Evolutionary conservation across 1,140 invertebrate genomes (phyloP), one percentile per base, ranked within the genome.

Genomic region (Agrypnia vestita): DNA sequence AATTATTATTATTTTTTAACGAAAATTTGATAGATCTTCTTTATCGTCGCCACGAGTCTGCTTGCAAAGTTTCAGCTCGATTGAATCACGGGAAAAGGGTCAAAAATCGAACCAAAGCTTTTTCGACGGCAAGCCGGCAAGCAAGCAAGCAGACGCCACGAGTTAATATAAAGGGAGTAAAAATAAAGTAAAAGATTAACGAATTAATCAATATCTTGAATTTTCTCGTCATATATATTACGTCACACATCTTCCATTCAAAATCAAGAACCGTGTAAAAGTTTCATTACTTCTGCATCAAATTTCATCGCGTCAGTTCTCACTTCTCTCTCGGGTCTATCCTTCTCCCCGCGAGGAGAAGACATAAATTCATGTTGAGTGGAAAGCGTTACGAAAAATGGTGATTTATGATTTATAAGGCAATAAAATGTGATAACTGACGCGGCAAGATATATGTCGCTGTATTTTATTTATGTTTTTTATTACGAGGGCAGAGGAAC

Each of bases 351-450:
- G 49, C 11, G 49, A 13, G 49, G 64, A 69, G 44, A 47, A 69
- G 17, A 47, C 77, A 79, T 79, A 79, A 79, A 79, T 79, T 53
- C 47, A 73, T 12, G 53, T 19, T 61, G 67, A 49, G 35, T 51
- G 67, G 46, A 62, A 61, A 79, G 62, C 25, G 46, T 49, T 35
- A 79, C 77, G 59, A 67, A 79, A 79, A 79, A 79, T 79, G 71
- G 67, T 79, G 72, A 79, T 79, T 79, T 79, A 79, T 79, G 77
- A 79, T 72, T 72, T 72, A 79, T 79, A 64, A 46, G 77, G 67
- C 77, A 79, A 79, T 79, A 79, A 79, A 79, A 79, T 79, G 67
- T 79, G 77, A 79, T 79, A 79, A 59, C 67, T 73, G 67, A 79
- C 67, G 15, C 25, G 17, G 21, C 1, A 61, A 25, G 77, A 79